Conservation (phyloP, 2,797 vertebrate genomes). For the Melanotaenia trifasciata region DNA sequence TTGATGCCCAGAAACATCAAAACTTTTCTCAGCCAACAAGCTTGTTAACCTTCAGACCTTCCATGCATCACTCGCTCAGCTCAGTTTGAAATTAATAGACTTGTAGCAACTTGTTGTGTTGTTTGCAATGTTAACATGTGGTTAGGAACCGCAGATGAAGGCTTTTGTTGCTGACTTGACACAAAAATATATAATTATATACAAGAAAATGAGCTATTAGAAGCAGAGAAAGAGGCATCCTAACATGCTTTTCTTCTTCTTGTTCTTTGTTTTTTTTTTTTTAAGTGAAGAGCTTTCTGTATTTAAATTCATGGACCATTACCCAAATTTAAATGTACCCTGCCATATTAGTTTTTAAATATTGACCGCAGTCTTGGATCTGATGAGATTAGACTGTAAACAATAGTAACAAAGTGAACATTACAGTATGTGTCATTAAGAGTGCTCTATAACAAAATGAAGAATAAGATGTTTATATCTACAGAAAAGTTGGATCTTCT, state of each 20-base stretch:
- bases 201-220: neutral
- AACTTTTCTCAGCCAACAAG: conserved; percentile 29
- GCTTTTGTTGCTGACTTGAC: conserved; percentile 6
- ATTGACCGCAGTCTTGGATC: too few species aligned
- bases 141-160: neutral
- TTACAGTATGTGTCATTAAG: too few species aligned
- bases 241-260: neutral
- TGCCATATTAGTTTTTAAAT: too few species aligned
- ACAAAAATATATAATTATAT: conserved; percentile 1
- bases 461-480: too few species aligned
- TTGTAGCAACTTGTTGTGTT: conserved; percentile 27
- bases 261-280: too few species aligned
- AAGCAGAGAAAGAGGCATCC: conserved; percentile 1
- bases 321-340: too few species aligned
- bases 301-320: too few species aligned
- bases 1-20: neutral
- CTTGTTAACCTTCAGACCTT: conserved; percentile 46
- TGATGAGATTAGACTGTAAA: too few species aligned
- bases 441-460: too few species aligned
- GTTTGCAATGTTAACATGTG: conserved; percentile 25
- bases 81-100: conserved; percentile 29
- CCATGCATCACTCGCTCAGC: conserved; percentile 10
- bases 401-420: too few species aligned
- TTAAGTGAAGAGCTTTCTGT: too few species aligned
- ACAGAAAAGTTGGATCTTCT: too few species aligned